Conservation (phyloP, 1,140 invertebrate genomes). For the Tenebrio molitor region DNA sequence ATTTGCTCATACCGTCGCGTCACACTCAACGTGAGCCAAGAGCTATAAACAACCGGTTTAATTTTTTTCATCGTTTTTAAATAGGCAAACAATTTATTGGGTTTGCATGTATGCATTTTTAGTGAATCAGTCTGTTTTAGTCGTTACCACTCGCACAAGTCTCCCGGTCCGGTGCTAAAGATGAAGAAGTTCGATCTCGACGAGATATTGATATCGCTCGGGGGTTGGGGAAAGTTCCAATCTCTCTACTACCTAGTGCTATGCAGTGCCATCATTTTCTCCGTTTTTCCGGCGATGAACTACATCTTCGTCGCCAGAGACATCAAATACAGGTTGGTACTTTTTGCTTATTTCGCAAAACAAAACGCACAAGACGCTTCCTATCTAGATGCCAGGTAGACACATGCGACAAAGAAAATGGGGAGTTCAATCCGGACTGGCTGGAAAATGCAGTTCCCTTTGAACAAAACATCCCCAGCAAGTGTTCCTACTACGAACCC, state of each 20-base stretch:
- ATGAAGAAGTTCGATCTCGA: slow-evolving; percentile 39
- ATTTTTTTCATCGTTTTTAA: slow-evolving; percentile 34
- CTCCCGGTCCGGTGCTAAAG: neutral
- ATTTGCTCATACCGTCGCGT: slow-evolving; percentile 25
- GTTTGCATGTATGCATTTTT: slow-evolving; percentile 29
- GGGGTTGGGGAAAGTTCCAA: slow-evolving; percentile 51
- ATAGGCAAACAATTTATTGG: slow-evolving; percentile 23
- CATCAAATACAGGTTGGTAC: slow-evolving; percentile 68
- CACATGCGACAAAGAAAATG: slow-evolving; percentile 67
- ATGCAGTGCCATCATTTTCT: slow-evolving; percentile 70
- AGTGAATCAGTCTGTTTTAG: slow-evolving; percentile 37
- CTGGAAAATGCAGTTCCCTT: slow-evolving; percentile 68
- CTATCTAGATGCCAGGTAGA: slow-evolving; percentile 8
- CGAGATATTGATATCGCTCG: slow-evolving; percentile 31
- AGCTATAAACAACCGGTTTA: slow-evolving; percentile 37
- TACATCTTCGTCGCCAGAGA: slow-evolving; percentile 74
- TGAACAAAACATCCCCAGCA: slow-evolving; percentile 51
- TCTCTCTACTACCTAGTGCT: slow-evolving; percentile 60
- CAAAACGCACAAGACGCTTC: neutral
- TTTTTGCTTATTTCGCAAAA: slow-evolving; percentile 48
- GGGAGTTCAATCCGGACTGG: slow-evolving; percentile 69
- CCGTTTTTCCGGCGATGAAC: slow-evolving; percentile 69
- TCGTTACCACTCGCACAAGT: neutral
- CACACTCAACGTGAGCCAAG: slow-evolving; percentile 26
- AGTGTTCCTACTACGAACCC: slow-evolving; percentile 51